These are phyloP conservation scores for Melangyna quadrimaculata DNA, from an alignment of 2,888 invertebrate species.

Conservation along the genomic window DNA sequence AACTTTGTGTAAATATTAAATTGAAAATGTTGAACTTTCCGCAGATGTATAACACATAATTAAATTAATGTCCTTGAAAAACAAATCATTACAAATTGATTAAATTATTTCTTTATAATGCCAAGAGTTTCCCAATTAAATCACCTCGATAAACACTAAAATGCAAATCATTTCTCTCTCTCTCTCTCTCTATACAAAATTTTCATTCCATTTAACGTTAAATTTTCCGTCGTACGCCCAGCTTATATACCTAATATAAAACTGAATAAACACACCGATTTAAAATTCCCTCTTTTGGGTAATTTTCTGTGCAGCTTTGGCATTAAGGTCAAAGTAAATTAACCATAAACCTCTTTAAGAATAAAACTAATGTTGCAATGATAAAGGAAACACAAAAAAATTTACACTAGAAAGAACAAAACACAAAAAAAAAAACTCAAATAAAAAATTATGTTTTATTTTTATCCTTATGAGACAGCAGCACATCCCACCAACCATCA, in stretches of 20 bases:
- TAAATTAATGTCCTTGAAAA: background rate
- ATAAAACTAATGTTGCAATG: conserved; percentile 11
- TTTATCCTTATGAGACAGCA: conserved; percentile 15
- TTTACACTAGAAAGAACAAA: no score
- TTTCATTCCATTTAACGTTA: background rate
- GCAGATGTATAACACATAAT: background rate
- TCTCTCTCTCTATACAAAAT: no score
- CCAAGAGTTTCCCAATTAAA: background rate
- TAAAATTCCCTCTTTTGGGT: conserved; percentile 5
- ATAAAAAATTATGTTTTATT: conserved; percentile 14
- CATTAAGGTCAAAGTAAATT: conserved; percentile 38
- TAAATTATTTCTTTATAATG: background rate
- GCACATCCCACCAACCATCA: background rate
- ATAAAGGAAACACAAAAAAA: background rate
- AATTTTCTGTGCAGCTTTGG: background rate
- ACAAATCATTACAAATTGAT: background rate
- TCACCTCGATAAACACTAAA: background rate
- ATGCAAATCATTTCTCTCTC: background rate
- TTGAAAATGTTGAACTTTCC: background rate
- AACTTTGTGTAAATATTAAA: background rate
- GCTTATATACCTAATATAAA: background rate
- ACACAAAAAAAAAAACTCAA: background rate
- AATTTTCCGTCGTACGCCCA: background rate
- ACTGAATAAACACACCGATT: background rate
- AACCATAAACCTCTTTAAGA: conserved; percentile 22